Conservation (phyloP, 2,888 invertebrate genomes). For the Leptinotarsa rubiginosa region DNA sequence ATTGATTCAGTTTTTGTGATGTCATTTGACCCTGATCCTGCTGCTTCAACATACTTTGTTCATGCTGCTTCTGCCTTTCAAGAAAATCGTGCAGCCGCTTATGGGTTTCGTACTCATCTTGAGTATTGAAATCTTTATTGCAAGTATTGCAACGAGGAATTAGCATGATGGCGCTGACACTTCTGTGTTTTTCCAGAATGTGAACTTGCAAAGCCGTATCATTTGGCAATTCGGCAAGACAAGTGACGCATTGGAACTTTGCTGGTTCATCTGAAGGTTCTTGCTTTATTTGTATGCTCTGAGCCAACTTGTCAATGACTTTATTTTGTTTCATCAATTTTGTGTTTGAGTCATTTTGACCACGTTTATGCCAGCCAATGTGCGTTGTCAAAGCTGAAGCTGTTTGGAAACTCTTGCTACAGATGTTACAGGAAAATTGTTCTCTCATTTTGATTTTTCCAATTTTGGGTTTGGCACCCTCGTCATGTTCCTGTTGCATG, state of each 20-base stretch:
- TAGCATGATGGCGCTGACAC: constrained; percentile 59
- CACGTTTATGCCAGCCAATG: constrained; percentile 72
- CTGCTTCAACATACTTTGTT: constrained; percentile 58
- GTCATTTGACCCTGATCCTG: constrained; percentile 45
- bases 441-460: constrained; percentile 41
- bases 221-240: constrained; percentile 57
- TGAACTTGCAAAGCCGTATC: constrained; percentile 63
- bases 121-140: constrained; percentile 72
- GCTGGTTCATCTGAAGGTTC: constrained; percentile 54
- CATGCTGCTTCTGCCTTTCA: constrained; percentile 55
- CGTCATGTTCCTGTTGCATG: constrained; percentile 60
- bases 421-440: constrained; percentile 72
- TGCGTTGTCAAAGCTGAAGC: constrained; percentile 73
- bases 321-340: constrained; percentile 60
- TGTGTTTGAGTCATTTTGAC: constrained; percentile 43
- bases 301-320: constrained; percentile 28
- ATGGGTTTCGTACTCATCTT: constrained; percentile 73
- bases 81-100: constrained; percentile 67
- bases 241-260: constrained; percentile 57
- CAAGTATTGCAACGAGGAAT: constrained; percentile 70
- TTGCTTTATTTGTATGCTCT: constrained; percentile 36
- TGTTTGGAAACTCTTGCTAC: constrained; percentile 73
- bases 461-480: constrained; percentile 47
- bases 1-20: constrained; percentile 17
- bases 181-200: constrained; percentile 62